Conservation (phyloP, 2,888 invertebrate genomes). For the Esperia sulphurella region DNA sequence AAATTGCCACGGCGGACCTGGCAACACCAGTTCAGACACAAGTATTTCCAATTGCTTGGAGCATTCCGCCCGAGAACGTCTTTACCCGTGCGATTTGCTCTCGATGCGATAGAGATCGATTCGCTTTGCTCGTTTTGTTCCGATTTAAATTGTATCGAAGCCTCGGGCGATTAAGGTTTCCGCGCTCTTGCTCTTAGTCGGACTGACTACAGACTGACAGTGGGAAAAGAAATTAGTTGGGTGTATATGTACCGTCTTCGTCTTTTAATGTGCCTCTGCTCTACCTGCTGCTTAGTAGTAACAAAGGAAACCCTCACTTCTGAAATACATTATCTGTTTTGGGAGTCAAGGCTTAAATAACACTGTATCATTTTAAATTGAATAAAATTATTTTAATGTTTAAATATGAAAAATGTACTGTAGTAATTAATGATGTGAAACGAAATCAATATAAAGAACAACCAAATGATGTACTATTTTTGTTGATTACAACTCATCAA, state of each 20-base stretch:
- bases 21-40: conserved; percentile 27
- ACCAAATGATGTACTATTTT: too few species aligned
- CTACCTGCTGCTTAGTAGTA: too few species aligned
- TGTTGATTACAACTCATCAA: too few species aligned
- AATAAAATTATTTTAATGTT: too few species aligned
- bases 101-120: conserved; percentile 70
- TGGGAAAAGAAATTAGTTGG: conserved; percentile 50
- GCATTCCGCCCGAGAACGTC: conserved; percentile 65
- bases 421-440: too few species aligned
- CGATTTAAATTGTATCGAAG: conserved; percentile 75
- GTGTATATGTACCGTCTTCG: conserved; percentile 14
- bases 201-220: neutral
- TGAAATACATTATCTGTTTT: too few species aligned
- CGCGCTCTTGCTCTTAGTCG: conserved; percentile 36
- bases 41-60: conserved; percentile 64
- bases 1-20: too few species aligned
- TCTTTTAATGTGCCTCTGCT: conserved; percentile 14
- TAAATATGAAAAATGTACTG: too few species aligned
- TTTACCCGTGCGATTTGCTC: conserved; percentile 73
- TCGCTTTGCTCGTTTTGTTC: conserved; percentile 68
- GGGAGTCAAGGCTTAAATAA: too few species aligned
- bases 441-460: too few species aligned
- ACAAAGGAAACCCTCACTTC: too few species aligned
- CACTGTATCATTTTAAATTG: too few species aligned
- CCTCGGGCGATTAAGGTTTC: conserved; percentile 67